Conservation (phyloP, 2,113 vertebrate species). For the zebrafish (Danio rerio) region GRCz12tu NC_133188.1:29068501-29069000, state of each 20-base stretch:
- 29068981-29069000: conserved; percentile 15
- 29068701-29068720: conserved; percentile 75
- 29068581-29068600: conserved; percentile 59
- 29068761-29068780: conserved; percentile 5
- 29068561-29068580: conserved; percentile 59
- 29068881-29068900: conserved; percentile 30
- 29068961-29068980: conserved; percentile 42
- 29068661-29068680: conserved; percentile 86
- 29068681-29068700: conserved; percentile 83
- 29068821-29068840: not conserved
- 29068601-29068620: conserved; percentile 70
- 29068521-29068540: not conserved
- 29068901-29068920: conserved; percentile 45
- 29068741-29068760: conserved; percentile 54
- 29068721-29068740: conserved; percentile 75
- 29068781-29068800: conserved; percentile 10
- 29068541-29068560: conserved; percentile 49
- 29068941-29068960: conserved; percentile 33
- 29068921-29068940: conserved; percentile 48
- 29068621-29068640: conserved; percentile 82
- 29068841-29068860: conserved; percentile 2
- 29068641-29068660: conserved; percentile 83
- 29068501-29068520: conserved; percentile 19
- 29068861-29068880: conserved; percentile 26
- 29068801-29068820: not conserved